Percentiles rank a stretch among this genome's conserved stretches.
Evolutionary conservation across 2,113 vertebrate species (phyloP).

Genomic region (Himantopus leucocephalus): DNA sequence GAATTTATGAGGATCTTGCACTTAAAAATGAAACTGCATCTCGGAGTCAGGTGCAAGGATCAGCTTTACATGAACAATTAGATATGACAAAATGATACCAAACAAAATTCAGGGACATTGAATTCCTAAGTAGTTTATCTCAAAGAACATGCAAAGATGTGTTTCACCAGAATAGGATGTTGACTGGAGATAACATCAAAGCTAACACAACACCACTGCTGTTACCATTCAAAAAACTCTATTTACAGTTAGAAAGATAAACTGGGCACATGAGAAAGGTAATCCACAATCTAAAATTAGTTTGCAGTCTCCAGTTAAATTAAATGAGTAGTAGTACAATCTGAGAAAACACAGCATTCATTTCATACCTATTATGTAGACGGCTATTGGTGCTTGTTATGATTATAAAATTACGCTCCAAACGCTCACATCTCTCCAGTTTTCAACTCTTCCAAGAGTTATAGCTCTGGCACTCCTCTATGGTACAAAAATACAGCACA

Average conservation of each 20-base stretch:
- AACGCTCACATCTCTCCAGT: not conserved
- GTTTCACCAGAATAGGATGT: not conserved
- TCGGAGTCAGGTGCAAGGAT: not conserved
- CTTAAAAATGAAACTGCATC: constrained; percentile 8
- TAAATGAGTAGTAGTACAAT: not conserved
- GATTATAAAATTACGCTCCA: constrained; percentile 24
- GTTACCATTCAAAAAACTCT: not conserved
- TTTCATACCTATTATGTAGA: not conserved
- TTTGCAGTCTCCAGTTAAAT: constrained; percentile 1
- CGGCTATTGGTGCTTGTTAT: not conserved
- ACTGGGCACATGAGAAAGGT: not conserved
- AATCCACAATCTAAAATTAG: constrained; percentile 9
- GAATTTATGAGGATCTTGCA: not conserved
- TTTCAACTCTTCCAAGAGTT: not conserved
- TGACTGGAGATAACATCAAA: constrained; percentile 3
- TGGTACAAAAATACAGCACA: not conserved
- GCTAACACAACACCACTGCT: not conserved
- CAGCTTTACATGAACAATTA: not conserved
- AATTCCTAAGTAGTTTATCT: not conserved
- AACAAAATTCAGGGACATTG: not conserved
- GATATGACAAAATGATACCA: not conserved
- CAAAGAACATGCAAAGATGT: not conserved
- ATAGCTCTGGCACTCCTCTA: not conserved
- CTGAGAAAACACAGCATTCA: not conserved
- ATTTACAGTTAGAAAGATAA: constrained; percentile 35